Base-by-base conservation (phyloP, 1,140 invertebrate species). In the Ectropis grisescens region DNA sequence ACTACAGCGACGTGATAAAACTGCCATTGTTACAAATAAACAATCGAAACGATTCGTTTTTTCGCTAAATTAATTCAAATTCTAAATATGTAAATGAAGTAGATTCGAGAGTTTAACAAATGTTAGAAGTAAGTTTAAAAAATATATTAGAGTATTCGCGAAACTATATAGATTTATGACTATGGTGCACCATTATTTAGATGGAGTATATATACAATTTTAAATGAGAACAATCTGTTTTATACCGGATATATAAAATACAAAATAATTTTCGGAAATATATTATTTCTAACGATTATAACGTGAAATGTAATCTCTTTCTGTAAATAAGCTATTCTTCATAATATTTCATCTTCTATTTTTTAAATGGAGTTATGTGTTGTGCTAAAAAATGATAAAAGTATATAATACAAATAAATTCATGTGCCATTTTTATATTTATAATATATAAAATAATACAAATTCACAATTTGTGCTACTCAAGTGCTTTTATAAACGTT, bases 401-500 rank as follows among this genome's bases (percentile, higher is more conserved):
- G 47, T 68, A 60, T 58, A 58, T 60, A 62, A 65, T 47, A 55
- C 47, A 42, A 49, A 47, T 48, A 64, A 57, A 60, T 57, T 58
- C 47, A 64, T 61, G 68, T 74, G 67, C 66, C 68, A 78, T 74
- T 71, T 67, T 64, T 61, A 59, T 56, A 57, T 58, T 37, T 31
- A 34, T 40, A 32, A 38, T n/a, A n/a, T n/a, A n/a, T 38, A 48
- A 38, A 36, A 42, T 39, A 13, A 53, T 41, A 50, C 31, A 44
- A 58, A 56, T 41, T 48, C 50, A 66, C 46, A 48, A 50, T 50
- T 60, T 60, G 58, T 67, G 67, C 72, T 68, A 71, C 42, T 58
- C 53, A 68, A 79, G 70, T 78, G 71, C 75, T 80, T 76, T 69
- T 67, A 57, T 56, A 60, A 58, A 64, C 44, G 53, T 60, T 54